Evolutionary conservation across 2,888 invertebrate species (phyloP).

Genomic region (Tiliacea aurago): DNA sequence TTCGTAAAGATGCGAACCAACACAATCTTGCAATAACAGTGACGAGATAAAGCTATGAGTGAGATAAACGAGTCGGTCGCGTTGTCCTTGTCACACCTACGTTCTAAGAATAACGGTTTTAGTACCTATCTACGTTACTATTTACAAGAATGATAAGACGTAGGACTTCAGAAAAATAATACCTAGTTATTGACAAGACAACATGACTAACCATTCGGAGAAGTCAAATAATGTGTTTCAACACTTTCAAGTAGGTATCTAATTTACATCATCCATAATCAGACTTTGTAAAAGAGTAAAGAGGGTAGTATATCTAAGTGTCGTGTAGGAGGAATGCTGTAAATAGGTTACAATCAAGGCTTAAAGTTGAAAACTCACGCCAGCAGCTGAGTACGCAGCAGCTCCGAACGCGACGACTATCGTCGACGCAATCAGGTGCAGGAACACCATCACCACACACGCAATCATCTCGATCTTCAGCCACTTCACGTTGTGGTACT

Average conservation of each 20-base stretch:
- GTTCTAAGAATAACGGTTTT: not conserved
- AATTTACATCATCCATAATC: not conserved
- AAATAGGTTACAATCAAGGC: too few relatives aligned
- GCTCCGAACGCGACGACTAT: conserved; percentile 92
- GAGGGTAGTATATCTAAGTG: not conserved
- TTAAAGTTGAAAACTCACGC: conserved; percentile 90
- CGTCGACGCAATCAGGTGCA: conserved; percentile 94
- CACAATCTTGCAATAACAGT: not conserved
- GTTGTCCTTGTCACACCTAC: conserved; percentile 26
- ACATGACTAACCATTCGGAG: not conserved
- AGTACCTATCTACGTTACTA: not conserved
- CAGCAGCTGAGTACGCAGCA: conserved; percentile 93
- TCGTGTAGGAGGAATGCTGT: not conserved
- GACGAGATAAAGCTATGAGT: conserved; percentile 3
- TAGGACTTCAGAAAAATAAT: not conserved
- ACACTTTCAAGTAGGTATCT: too few relatives aligned
- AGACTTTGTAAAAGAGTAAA: not conserved
- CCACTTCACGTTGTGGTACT: conserved; percentile 95
- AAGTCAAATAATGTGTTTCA: not conserved
- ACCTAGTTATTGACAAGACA: not conserved
- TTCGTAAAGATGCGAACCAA: not conserved
- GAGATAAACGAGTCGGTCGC: conserved; percentile 2
- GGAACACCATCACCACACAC: conserved; percentile 92
- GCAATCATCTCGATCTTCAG: conserved; percentile 95
- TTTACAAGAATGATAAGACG: not conserved